Percentiles rank a stretch among this genome's conserved stretches.
These are phyloP conservation scores for Spheniscus mendiculus DNA, from an alignment of 2,113 vertebrate species.

Conservation along the genomic window DNA sequence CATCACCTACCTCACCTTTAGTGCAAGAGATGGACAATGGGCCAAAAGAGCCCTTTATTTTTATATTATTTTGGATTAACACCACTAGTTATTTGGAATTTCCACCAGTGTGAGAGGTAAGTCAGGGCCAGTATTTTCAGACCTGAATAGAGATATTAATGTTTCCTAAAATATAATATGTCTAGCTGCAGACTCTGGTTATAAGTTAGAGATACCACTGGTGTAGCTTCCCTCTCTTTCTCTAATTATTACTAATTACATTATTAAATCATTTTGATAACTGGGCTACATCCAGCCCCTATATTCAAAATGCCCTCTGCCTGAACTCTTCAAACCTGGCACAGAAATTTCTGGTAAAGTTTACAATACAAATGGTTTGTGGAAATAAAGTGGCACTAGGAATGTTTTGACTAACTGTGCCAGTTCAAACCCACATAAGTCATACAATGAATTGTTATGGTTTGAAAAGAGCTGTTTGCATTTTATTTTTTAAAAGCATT, in stretches of 20 bases:
- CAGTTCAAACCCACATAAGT: slow-evolving; percentile 56
- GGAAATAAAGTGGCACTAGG: slow-evolving; percentile 54
- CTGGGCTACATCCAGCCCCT: not conserved
- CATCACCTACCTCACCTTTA: not conserved
- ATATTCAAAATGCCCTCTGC: not conserved
- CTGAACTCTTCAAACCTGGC: slow-evolving; percentile 52
- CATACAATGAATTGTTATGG: slow-evolving; percentile 45
- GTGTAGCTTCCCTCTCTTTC: not conserved
- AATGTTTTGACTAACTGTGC: slow-evolving; percentile 58
- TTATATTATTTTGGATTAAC: not conserved
- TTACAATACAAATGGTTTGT: slow-evolving; percentile 52
- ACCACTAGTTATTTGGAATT: not conserved
- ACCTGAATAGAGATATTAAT: not conserved
- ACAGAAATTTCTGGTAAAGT: slow-evolving; percentile 48
- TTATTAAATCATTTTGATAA: not conserved
- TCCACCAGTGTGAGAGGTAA: not conserved
- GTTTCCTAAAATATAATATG: not conserved
- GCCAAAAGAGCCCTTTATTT: not conserved
- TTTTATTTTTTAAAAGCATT: slow-evolving; percentile 48
- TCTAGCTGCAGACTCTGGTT: not conserved
- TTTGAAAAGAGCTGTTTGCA: slow-evolving; percentile 50
- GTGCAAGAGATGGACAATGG: not conserved
- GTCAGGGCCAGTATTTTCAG: not conserved
- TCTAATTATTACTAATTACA: slow-evolving; percentile 1
- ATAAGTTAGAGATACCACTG: not conserved